A percentile compares a stretch with the other conserved stretches of the same genome.
phyloP scores from a whole-genome alignment of 2,113 vertebrate genomes.

The Zeus faber region DNA sequence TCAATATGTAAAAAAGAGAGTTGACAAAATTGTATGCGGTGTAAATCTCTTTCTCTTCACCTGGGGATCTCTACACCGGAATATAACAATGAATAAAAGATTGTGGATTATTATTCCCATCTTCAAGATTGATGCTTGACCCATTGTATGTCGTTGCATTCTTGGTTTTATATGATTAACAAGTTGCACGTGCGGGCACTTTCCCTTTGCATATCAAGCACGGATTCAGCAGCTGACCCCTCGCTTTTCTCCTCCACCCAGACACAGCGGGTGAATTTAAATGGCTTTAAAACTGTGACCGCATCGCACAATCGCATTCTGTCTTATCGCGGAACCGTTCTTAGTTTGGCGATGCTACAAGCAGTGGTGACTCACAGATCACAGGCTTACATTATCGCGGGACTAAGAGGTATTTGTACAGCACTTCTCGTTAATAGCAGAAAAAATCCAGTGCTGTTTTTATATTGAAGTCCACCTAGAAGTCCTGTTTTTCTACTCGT shows the following conservation, averaged over 20 bases:
- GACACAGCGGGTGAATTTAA: constrained; percentile 58
- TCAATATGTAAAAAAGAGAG: too few species aligned
- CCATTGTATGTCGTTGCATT: constrained; percentile 48
- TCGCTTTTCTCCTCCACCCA: constrained; percentile 45
- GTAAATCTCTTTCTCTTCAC: background rate
- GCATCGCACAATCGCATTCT: too few species aligned
- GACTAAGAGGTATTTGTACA: too few species aligned
- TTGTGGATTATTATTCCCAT: constrained; percentile 24
- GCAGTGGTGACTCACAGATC: too few species aligned
- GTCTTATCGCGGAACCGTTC: too few species aligned
- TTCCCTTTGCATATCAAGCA: constrained; percentile 55
- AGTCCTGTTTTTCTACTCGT: too few species aligned
- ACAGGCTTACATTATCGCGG: too few species aligned
- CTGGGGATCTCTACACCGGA: background rate
- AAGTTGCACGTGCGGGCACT: constrained; percentile 52
- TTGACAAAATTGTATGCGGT: background rate
- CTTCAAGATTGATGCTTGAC: constrained; percentile 41
- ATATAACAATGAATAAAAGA: constrained; percentile 47
- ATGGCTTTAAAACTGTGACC: constrained; percentile 51
- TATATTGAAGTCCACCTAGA: too few species aligned
- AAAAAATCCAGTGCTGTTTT: too few species aligned
- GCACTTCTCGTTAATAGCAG: too few species aligned
- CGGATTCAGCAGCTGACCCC: constrained; percentile 55
- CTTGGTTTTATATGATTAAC: constrained; percentile 59
- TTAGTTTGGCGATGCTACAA: background rate